Evolutionary conservation across 2,797 vertebrate genomes (phyloP).

Genomic region (Tokudaia tokunoshimensis): DNA sequence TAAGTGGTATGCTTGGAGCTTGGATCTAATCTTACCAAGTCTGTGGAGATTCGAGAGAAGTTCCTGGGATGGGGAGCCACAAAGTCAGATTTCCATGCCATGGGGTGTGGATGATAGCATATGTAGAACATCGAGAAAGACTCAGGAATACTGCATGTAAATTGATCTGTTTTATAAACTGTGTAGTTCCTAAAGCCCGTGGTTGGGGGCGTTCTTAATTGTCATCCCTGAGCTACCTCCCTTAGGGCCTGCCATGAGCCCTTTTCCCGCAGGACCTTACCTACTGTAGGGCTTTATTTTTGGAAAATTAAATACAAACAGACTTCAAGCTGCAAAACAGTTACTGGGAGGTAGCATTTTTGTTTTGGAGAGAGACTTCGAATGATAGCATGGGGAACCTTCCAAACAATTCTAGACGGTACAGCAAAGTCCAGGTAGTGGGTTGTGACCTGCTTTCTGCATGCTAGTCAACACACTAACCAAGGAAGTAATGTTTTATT

Average conservation of each 20-base stretch:
- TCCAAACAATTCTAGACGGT: not conserved
- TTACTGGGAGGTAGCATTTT: not conserved
- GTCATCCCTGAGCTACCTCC: constrained; percentile 7
- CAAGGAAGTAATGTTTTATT: not conserved
- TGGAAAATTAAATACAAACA: constrained; percentile 65
- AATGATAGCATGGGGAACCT: not conserved
- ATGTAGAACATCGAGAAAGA: constrained; percentile 2
- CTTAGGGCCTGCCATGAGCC: not conserved
- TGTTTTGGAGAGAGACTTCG: constrained; percentile 58
- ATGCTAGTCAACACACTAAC: not conserved
- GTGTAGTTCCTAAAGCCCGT: constrained; percentile 9
- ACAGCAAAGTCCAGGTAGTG: constrained; percentile 23
- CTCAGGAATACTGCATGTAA: constrained; percentile 28
- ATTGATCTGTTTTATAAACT: constrained; percentile 26
- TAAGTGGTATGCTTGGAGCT: not conserved
- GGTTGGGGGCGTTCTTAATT: constrained; percentile 56
- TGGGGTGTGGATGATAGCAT: constrained; percentile 3
- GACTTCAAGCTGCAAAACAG: constrained; percentile 49
- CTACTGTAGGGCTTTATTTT: constrained; percentile 59
- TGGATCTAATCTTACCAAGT: constrained; percentile 37
- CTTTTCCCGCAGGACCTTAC: constrained; percentile 46
- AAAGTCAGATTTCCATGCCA: constrained; percentile 44
- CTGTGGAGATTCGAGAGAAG: not conserved
- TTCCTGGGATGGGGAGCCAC: constrained; percentile 22
- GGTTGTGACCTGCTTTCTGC: constrained; percentile 29